Base-by-base conservation (phyloP, 2,113 vertebrate genomes). In the Microcebus ravelobensis region DNA sequence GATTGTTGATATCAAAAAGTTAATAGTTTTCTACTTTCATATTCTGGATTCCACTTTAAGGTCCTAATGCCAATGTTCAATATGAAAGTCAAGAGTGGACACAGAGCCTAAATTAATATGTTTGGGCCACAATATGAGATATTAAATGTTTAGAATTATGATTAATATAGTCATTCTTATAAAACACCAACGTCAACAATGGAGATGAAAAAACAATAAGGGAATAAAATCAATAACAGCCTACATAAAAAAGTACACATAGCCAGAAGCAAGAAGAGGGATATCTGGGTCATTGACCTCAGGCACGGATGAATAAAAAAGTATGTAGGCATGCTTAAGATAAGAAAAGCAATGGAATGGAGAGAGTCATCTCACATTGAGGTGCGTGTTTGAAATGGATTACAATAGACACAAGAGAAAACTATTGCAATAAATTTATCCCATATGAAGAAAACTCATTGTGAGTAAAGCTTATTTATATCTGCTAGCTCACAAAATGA, bases 1-100 rank as follows among this genome's bases (percentile, higher is more conserved):
- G 59, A 67, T 84, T 6, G 90, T 98, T 98, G 97, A 97, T 96
- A 97, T 55, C 39, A 95, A 97, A 94, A 91, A 90, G 45, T 85
- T 98, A 93, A 92, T 94, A 63, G 7, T 96, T 96, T 94, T 97
- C 20, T 59, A 95, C 25, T 27, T 96, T 70, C 88, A 79, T 34
- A 74, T 97, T 97, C 96, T 59, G n/a, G 61, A 96, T 97, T 96
- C 25, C 18, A 77, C 88, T 95, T 96, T 95, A 65, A 94, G 80
- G 94, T 97, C 20, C 9, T 82, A 52, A 29, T 92, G 85, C 95
- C 91, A 55, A 10, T 36, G 9, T 73, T 92, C 68, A 36, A 4
- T 77, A 36, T 29, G 45, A 31, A 71, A 94, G 59, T 94, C 94
- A 96, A 61, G 0, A 1, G 5, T 95, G 82, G 96, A 67, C 65